Evolutionary conservation across 2,113 vertebrate genomes (phyloP), one percentile per base, ranked within the genome.

Genomic region (Phyllostomus hastatus): DNA sequence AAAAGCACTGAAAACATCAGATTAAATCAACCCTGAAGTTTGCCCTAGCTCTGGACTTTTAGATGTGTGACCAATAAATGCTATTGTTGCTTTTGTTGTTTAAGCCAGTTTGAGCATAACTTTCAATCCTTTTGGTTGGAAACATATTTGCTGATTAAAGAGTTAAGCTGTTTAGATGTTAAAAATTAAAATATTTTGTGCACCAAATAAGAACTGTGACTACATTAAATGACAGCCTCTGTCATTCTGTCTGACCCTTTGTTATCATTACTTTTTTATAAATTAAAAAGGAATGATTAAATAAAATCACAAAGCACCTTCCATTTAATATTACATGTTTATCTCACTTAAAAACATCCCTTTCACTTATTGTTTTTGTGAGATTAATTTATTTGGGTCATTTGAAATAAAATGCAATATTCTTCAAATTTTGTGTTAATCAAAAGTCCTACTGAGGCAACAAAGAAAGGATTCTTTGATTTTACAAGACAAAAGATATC

Each of bases 401-500:
- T 87, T 84, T 88, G 20, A 97, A 95, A 96, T 81, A 81, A 92
- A 80, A 57, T 43, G 16, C 14, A 84, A 35, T n/a, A 59, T 67
- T 88, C 48, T 96, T 87, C 46, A 80, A 93, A 8, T 52, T 90
- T 61, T 93, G 2, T 54, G 22, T 70, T 91, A 61, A 73, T 75
- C 57, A 84, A 79, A 94, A 76, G 8, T 70, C 57, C 66, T 76
- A 61, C 15, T 28, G 26, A 94, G 95, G 20, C 10, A 82, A 85
- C n/a, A 41, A 46, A 57, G 64, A 89, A 93, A 93, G 50, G 7
- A 64, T 78, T 88, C 50, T 92, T 87, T 89, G 54, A 64, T 78
- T 91, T 86, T 93, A 80, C 24, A 69, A 82, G 69, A 95, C 17
- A 82, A 97, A 90, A 50, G 66, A 16, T 11, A 66, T 57, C 46